phyloP scores from a whole-genome alignment of 2,888 invertebrate species.

The Thera britannica region DNA sequence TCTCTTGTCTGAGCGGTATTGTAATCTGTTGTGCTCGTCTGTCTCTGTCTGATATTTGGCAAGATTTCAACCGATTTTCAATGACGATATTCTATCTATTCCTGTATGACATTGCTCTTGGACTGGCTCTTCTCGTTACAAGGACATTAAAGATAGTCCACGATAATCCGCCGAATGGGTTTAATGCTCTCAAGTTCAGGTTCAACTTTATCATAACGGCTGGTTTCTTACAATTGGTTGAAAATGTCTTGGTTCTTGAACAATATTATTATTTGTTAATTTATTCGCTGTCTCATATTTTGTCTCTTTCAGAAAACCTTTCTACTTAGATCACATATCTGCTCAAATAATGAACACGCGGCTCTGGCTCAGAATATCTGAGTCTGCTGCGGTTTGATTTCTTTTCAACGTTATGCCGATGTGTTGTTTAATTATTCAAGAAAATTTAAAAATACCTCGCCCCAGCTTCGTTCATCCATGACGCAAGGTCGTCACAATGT shows the following conservation, averaged over 20 bases:
- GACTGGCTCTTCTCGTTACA: constrained; percentile 40
- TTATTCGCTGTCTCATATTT: no score
- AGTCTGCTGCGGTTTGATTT: neutral
- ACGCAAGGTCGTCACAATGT: constrained; percentile 37
- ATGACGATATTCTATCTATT: constrained; percentile 68
- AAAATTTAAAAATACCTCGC: constrained; percentile 37
- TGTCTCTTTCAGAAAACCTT: no score
- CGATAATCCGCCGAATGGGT: constrained; percentile 22
- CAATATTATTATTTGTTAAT: no score
- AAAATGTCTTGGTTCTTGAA: no score
- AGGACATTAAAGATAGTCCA: constrained; percentile 36
- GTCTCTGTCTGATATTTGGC: constrained; percentile 66
- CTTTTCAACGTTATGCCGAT: constrained; percentile 19
- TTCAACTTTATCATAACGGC: constrained; percentile 4
- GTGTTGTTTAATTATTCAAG: constrained; percentile 30
- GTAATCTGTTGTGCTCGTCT: constrained; percentile 45
- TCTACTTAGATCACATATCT: neutral
- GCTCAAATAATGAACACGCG: neutral
- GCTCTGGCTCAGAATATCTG: neutral
- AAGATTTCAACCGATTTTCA: constrained; percentile 66
- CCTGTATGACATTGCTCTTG: constrained; percentile 78
- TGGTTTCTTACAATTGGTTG: neutral
- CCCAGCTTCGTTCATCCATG: constrained; percentile 20
- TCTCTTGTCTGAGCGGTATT: constrained; percentile 45
- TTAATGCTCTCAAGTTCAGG: constrained; percentile 22